Conservation (phyloP, 2,888 invertebrate genomes). For the Heliconius sara region DNA sequence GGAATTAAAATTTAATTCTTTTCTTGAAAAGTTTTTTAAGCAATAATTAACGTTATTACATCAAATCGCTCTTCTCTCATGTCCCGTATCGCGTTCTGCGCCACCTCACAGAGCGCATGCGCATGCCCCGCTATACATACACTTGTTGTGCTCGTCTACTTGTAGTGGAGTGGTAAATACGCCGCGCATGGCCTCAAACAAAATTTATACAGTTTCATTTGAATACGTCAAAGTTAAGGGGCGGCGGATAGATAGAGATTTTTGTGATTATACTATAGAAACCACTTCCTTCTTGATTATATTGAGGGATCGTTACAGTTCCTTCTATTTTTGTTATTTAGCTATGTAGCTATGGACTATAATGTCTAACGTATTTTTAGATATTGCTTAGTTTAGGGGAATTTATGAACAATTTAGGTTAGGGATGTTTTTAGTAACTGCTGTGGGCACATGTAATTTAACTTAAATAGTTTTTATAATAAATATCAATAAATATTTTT, state of each 20-base stretch:
- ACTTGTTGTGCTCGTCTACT: conserved; percentile 49
- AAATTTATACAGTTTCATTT: conserved; percentile 32
- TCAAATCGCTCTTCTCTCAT: conserved; percentile 32
- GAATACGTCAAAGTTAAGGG: conserved; percentile 20
- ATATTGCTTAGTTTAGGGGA: neutral
- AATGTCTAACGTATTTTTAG: conserved; percentile 1
- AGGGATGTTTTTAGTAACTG: too few relatives aligned
- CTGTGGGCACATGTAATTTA: too few relatives aligned
- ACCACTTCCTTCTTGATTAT: neutral
- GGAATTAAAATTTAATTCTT: neutral
- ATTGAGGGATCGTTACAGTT: neutral
- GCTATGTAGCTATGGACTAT: neutral
- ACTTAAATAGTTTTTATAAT: too few relatives aligned
- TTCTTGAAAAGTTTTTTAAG: neutral
- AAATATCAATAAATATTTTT: too few relatives aligned
- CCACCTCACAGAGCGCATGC: conserved; percentile 41
- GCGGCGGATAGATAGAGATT: conserved; percentile 17
- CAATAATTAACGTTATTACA: neutral
- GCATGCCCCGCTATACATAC: conserved; percentile 45
- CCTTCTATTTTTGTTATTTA: neutral
- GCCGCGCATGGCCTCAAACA: conserved; percentile 31
- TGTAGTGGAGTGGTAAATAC: conserved; percentile 40
- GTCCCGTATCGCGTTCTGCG: conserved; percentile 18
- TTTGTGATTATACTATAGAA: conserved; percentile 15
- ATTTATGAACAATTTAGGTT: too few relatives aligned